Conservation (phyloP, 64 coral and sea anemone genomes). For the Pocillopora verrucosa region DNA sequence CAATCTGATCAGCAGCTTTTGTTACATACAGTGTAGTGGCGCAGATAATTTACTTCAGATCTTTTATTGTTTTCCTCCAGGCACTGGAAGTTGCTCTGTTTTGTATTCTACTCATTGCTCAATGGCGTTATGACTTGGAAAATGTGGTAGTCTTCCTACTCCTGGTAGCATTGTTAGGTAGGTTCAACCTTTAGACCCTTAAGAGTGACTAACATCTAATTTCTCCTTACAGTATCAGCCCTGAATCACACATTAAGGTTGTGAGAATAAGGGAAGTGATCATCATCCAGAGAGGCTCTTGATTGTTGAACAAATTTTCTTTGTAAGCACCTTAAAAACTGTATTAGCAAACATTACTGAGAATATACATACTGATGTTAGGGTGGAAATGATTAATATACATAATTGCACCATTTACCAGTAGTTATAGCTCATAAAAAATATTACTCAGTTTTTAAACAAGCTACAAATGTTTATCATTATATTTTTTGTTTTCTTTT, state of each 20-base stretch:
- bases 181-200: background rate
- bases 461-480: background rate
- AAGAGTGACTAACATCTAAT: too few relatives aligned
- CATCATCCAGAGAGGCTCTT: too few relatives aligned
- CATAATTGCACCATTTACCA: background rate
- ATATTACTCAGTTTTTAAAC: background rate
- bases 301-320: too few relatives aligned
- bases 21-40: too few relatives aligned
- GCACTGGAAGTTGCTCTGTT: conserved; percentile 75
- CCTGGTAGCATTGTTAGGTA: conserved; percentile 92
- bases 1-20: too few relatives aligned
- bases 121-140: conserved; percentile 82
- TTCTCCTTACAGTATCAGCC: too few relatives aligned
- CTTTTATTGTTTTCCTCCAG: conserved; percentile 31
- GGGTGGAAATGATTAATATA: too few relatives aligned
- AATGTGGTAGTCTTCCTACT: conserved; percentile 96
- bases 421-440: background rate
- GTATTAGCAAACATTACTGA: too few relatives aligned
- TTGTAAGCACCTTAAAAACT: too few relatives aligned
- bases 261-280: too few relatives aligned
- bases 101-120: conserved; percentile 74
- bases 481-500: background rate
- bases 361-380: too few relatives aligned
- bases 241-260: too few relatives aligned
- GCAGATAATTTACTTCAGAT: background rate